Conservation (phyloP, 2,113 vertebrate species). For the Acanthisitta chloris region DNA sequence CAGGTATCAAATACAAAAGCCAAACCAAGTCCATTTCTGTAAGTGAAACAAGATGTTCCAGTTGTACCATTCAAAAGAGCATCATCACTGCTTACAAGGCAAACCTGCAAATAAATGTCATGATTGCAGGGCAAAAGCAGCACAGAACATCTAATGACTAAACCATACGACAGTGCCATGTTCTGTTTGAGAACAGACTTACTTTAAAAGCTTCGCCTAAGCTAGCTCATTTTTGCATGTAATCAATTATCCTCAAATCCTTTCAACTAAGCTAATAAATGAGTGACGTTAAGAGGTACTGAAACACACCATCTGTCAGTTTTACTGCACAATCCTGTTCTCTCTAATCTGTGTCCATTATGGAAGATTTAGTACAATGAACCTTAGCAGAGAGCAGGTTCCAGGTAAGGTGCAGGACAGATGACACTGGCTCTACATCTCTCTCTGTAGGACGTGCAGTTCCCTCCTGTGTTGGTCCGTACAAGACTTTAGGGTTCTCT, state of each 20-base stretch:
- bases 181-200: background rate
- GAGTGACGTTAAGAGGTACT: background rate
- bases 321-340: background rate
- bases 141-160: background rate
- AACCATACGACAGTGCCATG: background rate
- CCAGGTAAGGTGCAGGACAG: background rate
- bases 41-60: background rate
- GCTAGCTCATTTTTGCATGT: background rate
- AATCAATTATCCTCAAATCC: constrained; percentile 35
- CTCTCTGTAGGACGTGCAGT: background rate
- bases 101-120: background rate
- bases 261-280: constrained; percentile 18
- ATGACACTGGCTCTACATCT: rapidly evolving
- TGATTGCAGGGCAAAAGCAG: background rate
- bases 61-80: background rate
- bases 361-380: background rate
- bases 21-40: background rate
- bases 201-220: constrained; percentile 3
- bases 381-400: background rate
- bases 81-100: background rate
- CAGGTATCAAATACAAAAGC: background rate
- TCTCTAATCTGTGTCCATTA: background rate
- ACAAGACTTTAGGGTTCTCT: background rate
- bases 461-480: background rate
- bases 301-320: constrained; percentile 22